Evolutionary conservation across 2,113 vertebrate species (phyloP).

Genomic region (Gymnogyps californianus): DNA sequence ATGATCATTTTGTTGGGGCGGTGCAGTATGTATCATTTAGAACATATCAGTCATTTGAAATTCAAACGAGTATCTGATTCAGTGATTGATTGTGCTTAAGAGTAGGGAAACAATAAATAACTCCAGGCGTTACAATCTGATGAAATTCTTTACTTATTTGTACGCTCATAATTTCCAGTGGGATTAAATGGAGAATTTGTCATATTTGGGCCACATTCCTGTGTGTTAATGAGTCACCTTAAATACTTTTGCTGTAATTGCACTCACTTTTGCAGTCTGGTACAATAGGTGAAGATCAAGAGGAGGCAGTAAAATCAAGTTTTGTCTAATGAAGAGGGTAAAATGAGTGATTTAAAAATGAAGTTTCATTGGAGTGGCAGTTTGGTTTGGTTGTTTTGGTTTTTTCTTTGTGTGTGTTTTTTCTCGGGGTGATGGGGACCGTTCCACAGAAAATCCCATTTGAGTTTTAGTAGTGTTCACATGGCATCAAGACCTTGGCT

Average conservation of each 20-base stretch:
- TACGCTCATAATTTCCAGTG: background rate
- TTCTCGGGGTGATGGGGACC: rapidly evolving
- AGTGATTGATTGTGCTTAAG: background rate
- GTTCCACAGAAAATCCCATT: background rate
- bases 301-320: background rate
- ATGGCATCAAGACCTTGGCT: background rate
- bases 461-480: background rate
- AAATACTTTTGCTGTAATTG: background rate
- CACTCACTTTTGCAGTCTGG: background rate
- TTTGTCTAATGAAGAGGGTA: background rate
- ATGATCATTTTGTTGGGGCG: background rate
- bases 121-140: background rate
- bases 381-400: background rate
- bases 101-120: background rate
- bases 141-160: background rate
- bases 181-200: background rate
- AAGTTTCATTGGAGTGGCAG: background rate
- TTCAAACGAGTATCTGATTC: background rate
- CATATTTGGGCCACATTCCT: background rate
- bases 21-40: background rate
- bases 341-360: background rate
- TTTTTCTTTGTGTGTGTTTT: background rate
- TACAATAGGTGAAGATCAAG: background rate
- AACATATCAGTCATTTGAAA: background rate
- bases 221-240: background rate